Evolutionary conservation across 1,140 invertebrate species (phyloP), one percentile per base, ranked within the genome.

Genomic region (Meloidogyne exigua): DNA sequence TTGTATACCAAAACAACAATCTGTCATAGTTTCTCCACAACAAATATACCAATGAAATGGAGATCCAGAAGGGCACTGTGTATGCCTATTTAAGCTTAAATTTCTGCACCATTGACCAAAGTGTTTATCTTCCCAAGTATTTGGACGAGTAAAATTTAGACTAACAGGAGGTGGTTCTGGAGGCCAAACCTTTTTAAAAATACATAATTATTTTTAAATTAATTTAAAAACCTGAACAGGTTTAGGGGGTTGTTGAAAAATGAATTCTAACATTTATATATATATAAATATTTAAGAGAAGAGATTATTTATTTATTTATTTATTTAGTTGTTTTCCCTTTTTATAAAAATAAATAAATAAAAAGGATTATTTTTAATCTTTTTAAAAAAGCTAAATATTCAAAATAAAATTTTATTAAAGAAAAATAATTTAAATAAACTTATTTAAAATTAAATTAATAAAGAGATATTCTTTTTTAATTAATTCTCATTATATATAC

Each of bases 11-110:
- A 73, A 57, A 57, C 80, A 81, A 44, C 80, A 81, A 23, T 81
- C 81, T 10, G 78, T 75, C 15, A 39, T 71, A 10, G 32, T 64
- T 44, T 79, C 63, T 18, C 80, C 80, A 65, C 80, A 81, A 49
- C 80, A 81, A 28, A 77, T 49, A 57, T 84, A 81, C 83, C 81
- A 84, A 71, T 82, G 81, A 25, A 84, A 82, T 1, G 79, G 74
- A 28, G 83, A 82, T 13, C 49, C 81, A 18, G 44, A 26, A n/a
- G 82, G 83, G 36, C 81, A 82, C 78, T 82, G 81, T n/a, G 39
- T 64, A 63, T 82, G 81, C n/a, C 81, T 36, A 84, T 68, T 9
- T 39, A 80, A 18, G 28, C 74, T 83, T 11, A 82, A 72, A 63
- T 82, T 82, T 62, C 80, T 42, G 57, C 80, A 82, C 80, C 80